phyloP scores from a whole-genome alignment of 2,113 vertebrate genomes.

The Xenotilapia flavipinnis region DNA sequence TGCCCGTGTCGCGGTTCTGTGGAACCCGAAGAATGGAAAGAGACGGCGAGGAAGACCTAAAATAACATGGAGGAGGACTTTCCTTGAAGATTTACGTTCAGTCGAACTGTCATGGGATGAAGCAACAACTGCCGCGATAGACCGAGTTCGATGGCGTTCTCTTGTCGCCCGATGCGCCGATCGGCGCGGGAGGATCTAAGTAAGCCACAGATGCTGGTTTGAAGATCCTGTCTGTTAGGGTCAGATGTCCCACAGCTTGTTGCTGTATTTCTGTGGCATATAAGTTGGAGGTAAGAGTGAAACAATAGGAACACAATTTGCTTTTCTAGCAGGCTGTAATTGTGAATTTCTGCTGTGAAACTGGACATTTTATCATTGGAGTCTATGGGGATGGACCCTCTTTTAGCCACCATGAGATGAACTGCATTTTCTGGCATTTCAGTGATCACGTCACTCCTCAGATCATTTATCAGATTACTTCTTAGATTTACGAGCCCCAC shows the following conservation, averaged over 20 bases:
- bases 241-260: neutral
- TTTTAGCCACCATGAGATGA: neutral
- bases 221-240: too few relatives aligned
- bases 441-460: neutral
- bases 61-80: too few relatives aligned
- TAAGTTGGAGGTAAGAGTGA: neutral
- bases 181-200: too few relatives aligned
- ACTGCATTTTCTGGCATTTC: neutral
- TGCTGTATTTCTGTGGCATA: neutral
- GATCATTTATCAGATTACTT: neutral
- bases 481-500: neutral
- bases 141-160: too few relatives aligned
- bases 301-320: neutral
- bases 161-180: too few relatives aligned
- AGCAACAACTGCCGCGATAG: too few relatives aligned
- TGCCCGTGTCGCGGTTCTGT: too few relatives aligned
- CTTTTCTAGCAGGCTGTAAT: neutral
- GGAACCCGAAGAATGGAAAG: too few relatives aligned
- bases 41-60: too few relatives aligned
- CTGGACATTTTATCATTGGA: neutral
- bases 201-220: neutral
- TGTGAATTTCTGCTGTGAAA: neutral
- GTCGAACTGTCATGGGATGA: too few relatives aligned
- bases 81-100: too few relatives aligned
- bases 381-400: neutral